Conservation (phyloP, 2,888 invertebrate species). For the Crepidodera aurea region DNA sequence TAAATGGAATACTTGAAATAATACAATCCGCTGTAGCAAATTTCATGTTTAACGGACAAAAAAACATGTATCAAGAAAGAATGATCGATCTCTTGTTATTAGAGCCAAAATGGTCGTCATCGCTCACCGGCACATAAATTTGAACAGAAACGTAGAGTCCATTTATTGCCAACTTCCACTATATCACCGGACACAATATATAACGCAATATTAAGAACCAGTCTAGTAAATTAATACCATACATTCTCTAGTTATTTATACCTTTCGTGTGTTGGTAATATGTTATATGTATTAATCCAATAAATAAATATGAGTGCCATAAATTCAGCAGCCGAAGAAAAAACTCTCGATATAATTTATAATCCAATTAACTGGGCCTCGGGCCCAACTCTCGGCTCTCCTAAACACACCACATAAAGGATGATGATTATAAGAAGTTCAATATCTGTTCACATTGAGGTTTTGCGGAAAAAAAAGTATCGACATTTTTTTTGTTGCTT, state of each 20-base stretch:
- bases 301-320: conserved; percentile 64
- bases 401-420: conserved; percentile 4
- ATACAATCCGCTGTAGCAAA: no score
- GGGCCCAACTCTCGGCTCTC: conserved; percentile 32
- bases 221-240: conserved; percentile 62
- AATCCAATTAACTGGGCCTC: conserved; percentile 61
- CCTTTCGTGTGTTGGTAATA: conserved; percentile 63
- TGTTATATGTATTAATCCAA: conserved; percentile 64
- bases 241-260: conserved; percentile 62
- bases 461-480: not conserved
- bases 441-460: conserved; percentile 14
- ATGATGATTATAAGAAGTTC: not conserved
- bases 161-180: conserved; percentile 54
- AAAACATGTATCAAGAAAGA: not conserved
- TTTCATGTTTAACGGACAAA: no score
- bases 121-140: conserved; percentile 8
- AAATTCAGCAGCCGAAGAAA: conserved; percentile 55
- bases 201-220: conserved; percentile 59
- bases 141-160: conserved; percentile 43
- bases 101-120: not conserved
- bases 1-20: no score
- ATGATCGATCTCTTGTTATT: conserved; percentile 13
- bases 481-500: no score
- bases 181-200: conserved; percentile 59
- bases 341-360: conserved; percentile 59